Evolutionary conservation across 2,113 vertebrate genomes (phyloP).

Genomic region (Odocoileus hemionus): DNA sequence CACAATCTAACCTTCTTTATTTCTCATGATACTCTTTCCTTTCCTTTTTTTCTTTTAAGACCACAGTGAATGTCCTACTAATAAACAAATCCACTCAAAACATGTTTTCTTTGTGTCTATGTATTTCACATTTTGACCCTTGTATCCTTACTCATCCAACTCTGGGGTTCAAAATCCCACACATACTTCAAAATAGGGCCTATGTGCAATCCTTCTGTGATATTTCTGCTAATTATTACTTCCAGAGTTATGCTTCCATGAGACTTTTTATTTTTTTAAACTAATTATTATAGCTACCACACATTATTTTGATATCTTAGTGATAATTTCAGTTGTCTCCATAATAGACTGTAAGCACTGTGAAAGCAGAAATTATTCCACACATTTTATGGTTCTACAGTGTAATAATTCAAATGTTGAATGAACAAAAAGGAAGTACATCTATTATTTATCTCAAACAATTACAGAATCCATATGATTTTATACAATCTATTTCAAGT

Average conservation of each 20-base stretch:
- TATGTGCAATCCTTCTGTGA: background rate
- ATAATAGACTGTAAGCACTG: background rate
- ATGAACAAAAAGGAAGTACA: background rate
- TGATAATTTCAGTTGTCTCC: background rate
- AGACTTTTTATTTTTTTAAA: background rate
- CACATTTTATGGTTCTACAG: background rate
- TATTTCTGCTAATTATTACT: background rate
- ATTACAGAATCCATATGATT: background rate
- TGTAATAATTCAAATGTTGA: background rate
- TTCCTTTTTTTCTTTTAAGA: background rate
- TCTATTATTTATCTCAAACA: background rate
- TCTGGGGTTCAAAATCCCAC: background rate
- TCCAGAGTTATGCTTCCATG: background rate
- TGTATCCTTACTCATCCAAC: background rate
- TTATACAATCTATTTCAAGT: background rate
- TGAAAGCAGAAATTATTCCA: background rate
- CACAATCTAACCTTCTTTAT: background rate
- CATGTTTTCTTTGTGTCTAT: background rate
- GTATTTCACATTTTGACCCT: background rate
- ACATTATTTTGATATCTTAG: background rate
- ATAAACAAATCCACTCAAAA: background rate
- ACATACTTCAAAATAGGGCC: background rate
- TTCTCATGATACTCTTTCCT: background rate
- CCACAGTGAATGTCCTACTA: background rate
- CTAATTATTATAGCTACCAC: background rate